These are phyloP conservation scores for Actinemys pallida DNA, from an alignment of 2,113 vertebrate genomes.

Conservation along the genomic window DNA sequence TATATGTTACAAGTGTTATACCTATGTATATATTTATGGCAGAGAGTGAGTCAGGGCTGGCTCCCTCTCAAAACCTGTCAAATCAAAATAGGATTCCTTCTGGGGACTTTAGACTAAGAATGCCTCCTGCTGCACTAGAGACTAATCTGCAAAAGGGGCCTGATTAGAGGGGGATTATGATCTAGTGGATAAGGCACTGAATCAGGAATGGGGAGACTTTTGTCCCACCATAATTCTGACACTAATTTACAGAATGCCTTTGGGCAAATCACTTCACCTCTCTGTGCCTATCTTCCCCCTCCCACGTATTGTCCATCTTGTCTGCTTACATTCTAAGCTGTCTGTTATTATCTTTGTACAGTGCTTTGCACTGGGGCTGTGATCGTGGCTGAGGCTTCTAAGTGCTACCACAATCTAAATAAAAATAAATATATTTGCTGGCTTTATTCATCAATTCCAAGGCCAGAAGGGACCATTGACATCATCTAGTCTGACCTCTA, in stretches of 20 bases:
- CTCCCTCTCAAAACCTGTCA: conserved; percentile 58
- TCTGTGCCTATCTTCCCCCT: background rate
- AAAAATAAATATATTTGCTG: background rate
- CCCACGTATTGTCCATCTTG: background rate
- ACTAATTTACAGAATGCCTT: background rate
- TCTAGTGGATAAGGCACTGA: background rate
- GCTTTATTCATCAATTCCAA: background rate
- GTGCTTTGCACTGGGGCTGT: background rate
- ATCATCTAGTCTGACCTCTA: background rate
- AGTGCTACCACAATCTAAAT: background rate
- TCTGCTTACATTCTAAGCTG: background rate
- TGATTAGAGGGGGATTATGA: background rate
- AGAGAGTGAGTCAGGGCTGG: conserved; percentile 17
- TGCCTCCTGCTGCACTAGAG: conserved; percentile 5
- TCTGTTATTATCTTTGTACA: background rate
- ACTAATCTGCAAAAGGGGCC: background rate
- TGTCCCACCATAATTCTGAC: background rate
- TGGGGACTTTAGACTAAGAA: conserved; percentile 21
- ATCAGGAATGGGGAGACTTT: background rate
- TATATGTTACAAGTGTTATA: conserved; percentile 22
- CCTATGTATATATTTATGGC: conserved; percentile 42
- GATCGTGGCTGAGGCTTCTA: background rate
- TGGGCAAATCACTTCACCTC: background rate
- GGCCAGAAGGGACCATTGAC: background rate
- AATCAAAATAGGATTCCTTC: conserved; percentile 58